Conservation (phyloP, 2,888 invertebrate species). For the Aproaerema taeniolella region DNA sequence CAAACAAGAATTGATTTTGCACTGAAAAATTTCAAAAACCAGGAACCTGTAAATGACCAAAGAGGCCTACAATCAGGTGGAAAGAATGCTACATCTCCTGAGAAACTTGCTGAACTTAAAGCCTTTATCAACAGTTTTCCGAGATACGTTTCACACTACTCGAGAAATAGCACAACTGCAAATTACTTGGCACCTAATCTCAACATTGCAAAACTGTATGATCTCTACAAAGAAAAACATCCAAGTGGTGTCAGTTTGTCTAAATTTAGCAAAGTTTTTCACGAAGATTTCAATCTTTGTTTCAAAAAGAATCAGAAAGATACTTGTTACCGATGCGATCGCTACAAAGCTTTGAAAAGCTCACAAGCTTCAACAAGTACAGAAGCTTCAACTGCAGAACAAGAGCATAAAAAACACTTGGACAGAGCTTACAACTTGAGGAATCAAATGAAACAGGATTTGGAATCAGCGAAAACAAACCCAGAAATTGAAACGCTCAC, state of each 20-base stretch:
- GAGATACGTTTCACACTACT: conserved; percentile 15
- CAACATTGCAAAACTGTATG: conserved; percentile 13
- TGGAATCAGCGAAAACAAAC: conserved; percentile 11
- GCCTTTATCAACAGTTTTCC: conserved; percentile 13
- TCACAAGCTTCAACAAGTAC: too few relatives aligned
- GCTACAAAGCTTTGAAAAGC: conserved; percentile 10
- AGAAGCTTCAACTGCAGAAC: conserved; percentile 4
- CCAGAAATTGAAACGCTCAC: conserved; percentile 13
- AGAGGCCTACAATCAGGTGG: conserved; percentile 9
- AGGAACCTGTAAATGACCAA: conserved; percentile 7
- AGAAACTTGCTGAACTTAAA: conserved; percentile 3
- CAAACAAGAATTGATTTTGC: neutral
- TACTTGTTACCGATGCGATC: conserved; percentile 17
- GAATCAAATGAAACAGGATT: conserved; percentile 18
- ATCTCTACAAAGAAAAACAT: conserved; percentile 13
- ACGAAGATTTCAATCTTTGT: conserved; percentile 14
- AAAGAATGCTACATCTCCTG: conserved; percentile 1
- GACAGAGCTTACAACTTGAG: conserved; percentile 17
- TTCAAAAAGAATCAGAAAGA: conserved; percentile 19
- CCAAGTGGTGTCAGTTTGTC: conserved; percentile 10
- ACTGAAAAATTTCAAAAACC: neutral
- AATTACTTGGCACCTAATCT: conserved; percentile 16
- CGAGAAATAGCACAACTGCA: conserved; percentile 11
- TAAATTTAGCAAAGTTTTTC: conserved; percentile 9
- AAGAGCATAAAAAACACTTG: conserved; percentile 15